phyloP scores from a whole-genome alignment of 2,797 vertebrate species.

The Myripristis murdjan region DNA sequence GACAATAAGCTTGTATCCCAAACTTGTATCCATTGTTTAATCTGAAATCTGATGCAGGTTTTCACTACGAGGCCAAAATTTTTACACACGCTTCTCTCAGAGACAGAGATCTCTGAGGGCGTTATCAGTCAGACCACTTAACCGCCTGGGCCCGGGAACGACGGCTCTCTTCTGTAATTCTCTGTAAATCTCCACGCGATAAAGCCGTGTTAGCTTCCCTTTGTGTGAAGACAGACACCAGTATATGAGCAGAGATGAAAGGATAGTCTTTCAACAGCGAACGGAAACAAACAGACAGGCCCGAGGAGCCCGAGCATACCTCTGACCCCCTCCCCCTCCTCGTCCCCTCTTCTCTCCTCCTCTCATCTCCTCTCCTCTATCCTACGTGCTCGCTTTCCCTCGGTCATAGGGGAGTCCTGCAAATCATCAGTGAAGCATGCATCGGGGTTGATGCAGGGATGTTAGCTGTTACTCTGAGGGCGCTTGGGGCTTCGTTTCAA shows the following conservation, averaged over 20 bases:
- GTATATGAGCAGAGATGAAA: constrained; percentile 77
- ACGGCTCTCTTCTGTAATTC: constrained; percentile 53
- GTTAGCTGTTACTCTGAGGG: constrained; percentile 35
- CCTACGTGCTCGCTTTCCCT: constrained; percentile 59
- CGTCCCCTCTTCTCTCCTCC: constrained; percentile 31
- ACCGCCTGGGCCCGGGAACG: constrained; percentile 46
- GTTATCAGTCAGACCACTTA: constrained; percentile 76
- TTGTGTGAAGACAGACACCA: constrained; percentile 73
- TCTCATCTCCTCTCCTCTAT: constrained; percentile 34
- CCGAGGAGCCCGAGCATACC: constrained; percentile 50
- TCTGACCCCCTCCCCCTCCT: constrained; percentile 43
- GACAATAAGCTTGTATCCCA: neutral
- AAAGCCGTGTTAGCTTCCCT: constrained; percentile 61
- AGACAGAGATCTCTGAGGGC: constrained; percentile 64
- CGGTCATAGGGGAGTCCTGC: constrained; percentile 71
- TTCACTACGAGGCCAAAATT: constrained; percentile 44
- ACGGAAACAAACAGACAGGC: constrained; percentile 79
- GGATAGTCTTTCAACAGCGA: constrained; percentile 72
- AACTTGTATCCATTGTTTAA: neutral
- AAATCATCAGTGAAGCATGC: constrained; percentile 68
- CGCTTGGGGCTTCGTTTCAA: constrained; percentile 41
- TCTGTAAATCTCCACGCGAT: constrained; percentile 72
- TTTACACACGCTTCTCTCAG: constrained; percentile 37
- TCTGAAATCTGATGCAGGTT: constrained; percentile 33
- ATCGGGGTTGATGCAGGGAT: constrained; percentile 45